These are phyloP conservation scores for Pogonocherus hispidulus DNA, from an alignment of 2,888 invertebrate species.

Conservation along the genomic window DNA sequence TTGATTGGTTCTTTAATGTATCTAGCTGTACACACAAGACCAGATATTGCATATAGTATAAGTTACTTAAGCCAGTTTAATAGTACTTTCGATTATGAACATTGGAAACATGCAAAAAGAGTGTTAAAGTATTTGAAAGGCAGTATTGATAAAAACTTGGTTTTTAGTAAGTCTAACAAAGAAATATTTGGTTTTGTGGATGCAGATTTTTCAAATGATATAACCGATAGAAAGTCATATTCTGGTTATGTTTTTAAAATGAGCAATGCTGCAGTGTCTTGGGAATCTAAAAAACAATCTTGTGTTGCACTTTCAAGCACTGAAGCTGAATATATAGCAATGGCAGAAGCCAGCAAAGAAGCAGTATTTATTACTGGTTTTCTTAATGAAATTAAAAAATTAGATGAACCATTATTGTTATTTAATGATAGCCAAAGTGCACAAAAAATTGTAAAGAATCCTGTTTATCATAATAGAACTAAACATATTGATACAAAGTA, in stretches of 20 bases:
- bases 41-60: slow-evolving; percentile 38
- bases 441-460: not conserved
- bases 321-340: not conserved
- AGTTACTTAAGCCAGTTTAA: slow-evolving; percentile 21
- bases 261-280: not conserved
- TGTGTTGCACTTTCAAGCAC: not conserved
- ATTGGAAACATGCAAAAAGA: not conserved
- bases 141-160: not conserved
- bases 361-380: not conserved
- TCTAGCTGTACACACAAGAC: slow-evolving; percentile 34
- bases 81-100: not conserved
- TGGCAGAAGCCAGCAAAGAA: not conserved
- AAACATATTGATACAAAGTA: not conserved
- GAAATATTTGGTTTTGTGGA: not conserved
- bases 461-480: not conserved
- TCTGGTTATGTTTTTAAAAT: not conserved
- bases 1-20: slow-evolving; percentile 38
- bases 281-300: not conserved
- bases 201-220: not conserved
- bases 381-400: not conserved
- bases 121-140: not conserved
- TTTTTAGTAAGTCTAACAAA: not conserved
- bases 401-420: not conserved
- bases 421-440: not conserved
- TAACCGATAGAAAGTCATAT: not conserved